Evolutionary conservation across 2,113 vertebrate genomes (phyloP).

Genomic region (Cephalopterus ornatus): DNA sequence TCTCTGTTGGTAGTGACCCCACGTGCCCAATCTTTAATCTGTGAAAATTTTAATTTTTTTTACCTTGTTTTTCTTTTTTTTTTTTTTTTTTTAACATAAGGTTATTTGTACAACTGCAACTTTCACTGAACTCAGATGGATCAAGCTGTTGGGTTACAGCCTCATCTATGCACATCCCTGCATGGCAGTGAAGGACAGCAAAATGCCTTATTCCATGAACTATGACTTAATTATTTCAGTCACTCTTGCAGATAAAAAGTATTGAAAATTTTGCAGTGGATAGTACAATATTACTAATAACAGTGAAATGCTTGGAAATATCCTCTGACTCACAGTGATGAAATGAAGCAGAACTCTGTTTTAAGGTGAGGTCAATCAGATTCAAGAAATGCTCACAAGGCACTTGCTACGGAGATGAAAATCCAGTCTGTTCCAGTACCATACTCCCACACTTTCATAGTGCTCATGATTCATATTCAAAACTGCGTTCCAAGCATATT

Average conservation of each 20-base stretch:
- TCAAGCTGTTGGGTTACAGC: background rate
- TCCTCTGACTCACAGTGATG: background rate
- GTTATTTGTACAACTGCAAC: background rate
- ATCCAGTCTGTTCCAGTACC: background rate
- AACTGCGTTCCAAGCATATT: background rate
- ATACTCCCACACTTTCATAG: background rate
- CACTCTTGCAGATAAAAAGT: background rate
- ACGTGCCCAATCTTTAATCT: background rate
- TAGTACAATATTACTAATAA: background rate
- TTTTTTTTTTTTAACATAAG: background rate
- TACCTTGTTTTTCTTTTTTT: background rate
- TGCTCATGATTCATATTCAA: background rate
- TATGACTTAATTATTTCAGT: background rate
- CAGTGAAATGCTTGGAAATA: background rate
- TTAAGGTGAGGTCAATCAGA: background rate
- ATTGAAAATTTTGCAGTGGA: background rate
- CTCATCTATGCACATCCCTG: background rate
- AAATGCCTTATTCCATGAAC: background rate
- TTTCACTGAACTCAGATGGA: background rate
- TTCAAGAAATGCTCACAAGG: background rate
- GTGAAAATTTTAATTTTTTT: background rate
- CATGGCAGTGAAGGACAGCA: background rate
- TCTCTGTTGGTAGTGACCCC: background rate
- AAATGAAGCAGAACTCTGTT: background rate
- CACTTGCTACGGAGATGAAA: background rate